Evolutionary conservation across 2,113 vertebrate genomes (phyloP).

Genomic region (Mesoclemmys tuberculata): DNA sequence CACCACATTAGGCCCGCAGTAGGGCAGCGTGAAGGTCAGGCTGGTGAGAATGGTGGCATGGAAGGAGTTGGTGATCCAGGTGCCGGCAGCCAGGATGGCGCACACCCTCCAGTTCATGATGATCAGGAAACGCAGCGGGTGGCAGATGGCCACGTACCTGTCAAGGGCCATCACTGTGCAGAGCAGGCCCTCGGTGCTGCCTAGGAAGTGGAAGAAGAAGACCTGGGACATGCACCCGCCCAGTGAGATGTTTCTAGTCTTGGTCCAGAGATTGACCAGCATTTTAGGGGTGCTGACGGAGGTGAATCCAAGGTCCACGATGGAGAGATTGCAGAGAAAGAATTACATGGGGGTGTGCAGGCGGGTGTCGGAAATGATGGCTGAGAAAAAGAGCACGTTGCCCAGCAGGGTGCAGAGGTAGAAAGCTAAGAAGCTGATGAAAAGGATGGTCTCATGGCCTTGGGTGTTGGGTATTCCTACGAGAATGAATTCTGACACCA

Average conservation of each 20-base stretch:
- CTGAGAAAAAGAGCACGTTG: slow-evolving; percentile 5
- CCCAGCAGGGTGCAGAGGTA: too few species aligned
- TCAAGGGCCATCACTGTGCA: slow-evolving; percentile 79
- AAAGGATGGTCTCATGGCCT: slow-evolving; percentile 40
- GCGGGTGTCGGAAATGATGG: slow-evolving; percentile 51
- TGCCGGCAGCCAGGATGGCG: slow-evolving; percentile 46
- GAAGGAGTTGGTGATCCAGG: slow-evolving; percentile 61
- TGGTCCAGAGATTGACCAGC: slow-evolving; percentile 63
- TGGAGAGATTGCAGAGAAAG: slow-evolving; percentile 76
- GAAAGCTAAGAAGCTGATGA: slow-evolving; percentile 22
- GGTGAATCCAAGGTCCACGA: slow-evolving; percentile 73
- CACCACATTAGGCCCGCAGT: slow-evolving; percentile 50
- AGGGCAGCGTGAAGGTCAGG: slow-evolving; percentile 50
- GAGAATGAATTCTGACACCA: slow-evolving; percentile 32
- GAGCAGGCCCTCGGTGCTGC: slow-evolving; percentile 33
- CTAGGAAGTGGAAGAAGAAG: slow-evolving; percentile 64
- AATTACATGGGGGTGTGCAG: slow-evolving; percentile 72
- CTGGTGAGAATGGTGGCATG: slow-evolving; percentile 56
- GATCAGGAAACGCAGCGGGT: slow-evolving; percentile 67
- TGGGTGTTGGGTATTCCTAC: slow-evolving; percentile 17
- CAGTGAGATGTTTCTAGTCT: slow-evolving; percentile 51
- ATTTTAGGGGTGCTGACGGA: slow-evolving; percentile 73
- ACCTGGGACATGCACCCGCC: slow-evolving; percentile 68
- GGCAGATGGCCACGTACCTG: slow-evolving; percentile 70
- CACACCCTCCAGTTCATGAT: slow-evolving; percentile 68